Conservation (phyloP, 2,888 invertebrate genomes). For the Scaptomyza cyrtandrae region DNA sequence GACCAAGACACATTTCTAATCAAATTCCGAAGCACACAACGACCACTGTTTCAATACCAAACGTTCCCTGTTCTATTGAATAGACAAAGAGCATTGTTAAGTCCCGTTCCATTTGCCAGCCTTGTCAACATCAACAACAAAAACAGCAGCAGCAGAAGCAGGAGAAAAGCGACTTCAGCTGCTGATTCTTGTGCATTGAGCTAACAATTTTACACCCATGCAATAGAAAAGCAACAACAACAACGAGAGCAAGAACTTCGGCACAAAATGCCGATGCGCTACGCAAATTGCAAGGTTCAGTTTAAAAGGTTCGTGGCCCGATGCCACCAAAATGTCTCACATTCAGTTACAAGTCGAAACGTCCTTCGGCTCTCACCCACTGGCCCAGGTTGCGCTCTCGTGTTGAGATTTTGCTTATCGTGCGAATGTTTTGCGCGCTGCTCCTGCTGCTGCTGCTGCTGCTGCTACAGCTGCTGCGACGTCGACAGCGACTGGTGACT, state of each 20-base stretch:
- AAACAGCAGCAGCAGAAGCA: slow-evolving; percentile 28
- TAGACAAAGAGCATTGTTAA: neutral
- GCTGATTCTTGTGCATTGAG: slow-evolving; percentile 52
- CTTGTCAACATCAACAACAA: slow-evolving; percentile 7
- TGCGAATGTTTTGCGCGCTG: slow-evolving; percentile 26
- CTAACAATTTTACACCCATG: slow-evolving; percentile 64
- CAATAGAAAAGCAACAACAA: slow-evolving; percentile 38
- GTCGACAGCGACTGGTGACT: slow-evolving; percentile 35
- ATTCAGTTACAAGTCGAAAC: slow-evolving; percentile 15
- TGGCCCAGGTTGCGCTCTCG: slow-evolving; percentile 48
- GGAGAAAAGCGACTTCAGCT: slow-evolving; percentile 4
- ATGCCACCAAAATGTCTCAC: slow-evolving; percentile 31
- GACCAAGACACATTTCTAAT: slow-evolving; percentile 17
- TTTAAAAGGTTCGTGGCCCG: slow-evolving; percentile 53
- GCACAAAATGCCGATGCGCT: slow-evolving; percentile 70
- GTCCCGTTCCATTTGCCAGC: slow-evolving; percentile 23
- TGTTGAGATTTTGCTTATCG: slow-evolving; percentile 52
- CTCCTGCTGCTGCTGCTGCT: slow-evolving; percentile 32
- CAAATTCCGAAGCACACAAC: slow-evolving; percentile 12
- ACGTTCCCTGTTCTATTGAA: slow-evolving; percentile 2
- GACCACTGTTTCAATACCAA: slow-evolving; percentile 35
- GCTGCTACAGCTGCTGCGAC: slow-evolving; percentile 45
- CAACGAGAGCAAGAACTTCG: slow-evolving; percentile 28
- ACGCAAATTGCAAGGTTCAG: slow-evolving; percentile 70
- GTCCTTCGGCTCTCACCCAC: slow-evolving; percentile 51